Conservation (phyloP, 1,140 invertebrate genomes). For the Panulirus ornatus region DNA sequence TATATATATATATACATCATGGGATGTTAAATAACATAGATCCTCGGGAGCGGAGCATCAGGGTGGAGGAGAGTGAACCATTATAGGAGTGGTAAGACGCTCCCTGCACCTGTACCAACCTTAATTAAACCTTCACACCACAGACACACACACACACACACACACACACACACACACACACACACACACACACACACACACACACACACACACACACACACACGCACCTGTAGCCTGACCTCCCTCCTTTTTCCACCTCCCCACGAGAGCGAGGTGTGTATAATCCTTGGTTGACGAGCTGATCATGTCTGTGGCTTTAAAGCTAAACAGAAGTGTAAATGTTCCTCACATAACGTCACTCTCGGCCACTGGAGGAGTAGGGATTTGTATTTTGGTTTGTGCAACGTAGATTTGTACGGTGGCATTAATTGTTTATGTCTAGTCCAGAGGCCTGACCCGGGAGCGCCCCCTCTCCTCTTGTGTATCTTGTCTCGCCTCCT, state of each 20-base stretch:
- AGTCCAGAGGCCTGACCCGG: no score
- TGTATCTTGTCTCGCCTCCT: not conserved
- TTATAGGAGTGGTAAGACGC: not conserved
- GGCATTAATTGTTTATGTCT: no score
- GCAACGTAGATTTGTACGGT: no score
- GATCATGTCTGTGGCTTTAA: no score
- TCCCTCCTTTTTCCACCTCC: not conserved
- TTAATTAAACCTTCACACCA: not conserved
- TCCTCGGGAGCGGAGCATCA: not conserved
- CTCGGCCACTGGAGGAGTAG: no score
- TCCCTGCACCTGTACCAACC: not conserved
- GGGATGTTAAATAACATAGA: no score
- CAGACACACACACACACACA: constrained; percentile 37
- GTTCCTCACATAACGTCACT: no score
- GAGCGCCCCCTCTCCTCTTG: not conserved
- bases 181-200: constrained; percentile 25
- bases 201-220: constrained; percentile 24
- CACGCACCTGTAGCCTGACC: not conserved
- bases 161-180: constrained; percentile 30
- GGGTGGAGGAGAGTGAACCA: not conserved
- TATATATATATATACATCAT: no score
- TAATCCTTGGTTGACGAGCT: no score
- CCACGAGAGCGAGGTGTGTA: no score
- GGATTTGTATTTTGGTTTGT: no score
- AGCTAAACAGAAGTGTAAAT: no score